These are phyloP conservation scores for Chaetops frenatus DNA, from an alignment of 2,113 vertebrate species.

Conservation along the genomic window DNA sequence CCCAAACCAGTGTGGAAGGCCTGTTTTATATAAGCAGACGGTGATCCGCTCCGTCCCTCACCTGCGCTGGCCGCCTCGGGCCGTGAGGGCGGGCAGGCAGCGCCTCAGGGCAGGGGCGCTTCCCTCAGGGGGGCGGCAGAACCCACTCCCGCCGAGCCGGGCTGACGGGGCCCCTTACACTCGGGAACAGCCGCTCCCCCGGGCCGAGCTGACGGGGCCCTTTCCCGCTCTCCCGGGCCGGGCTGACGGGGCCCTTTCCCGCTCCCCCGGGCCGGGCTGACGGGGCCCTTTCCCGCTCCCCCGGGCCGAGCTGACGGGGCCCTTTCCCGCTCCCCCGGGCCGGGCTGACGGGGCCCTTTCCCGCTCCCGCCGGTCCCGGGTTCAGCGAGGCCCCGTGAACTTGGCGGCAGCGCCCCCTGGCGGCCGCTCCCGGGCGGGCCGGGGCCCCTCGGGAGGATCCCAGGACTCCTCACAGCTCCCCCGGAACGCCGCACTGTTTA, in stretches of 20 bases:
- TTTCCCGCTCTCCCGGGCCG: neutral
- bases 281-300: neutral
- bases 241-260: neutral
- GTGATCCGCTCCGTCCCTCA: neutral
- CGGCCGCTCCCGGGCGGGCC: neutral
- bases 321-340: too few relatives aligned
- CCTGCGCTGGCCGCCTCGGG: neutral
- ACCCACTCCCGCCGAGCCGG: neutral
- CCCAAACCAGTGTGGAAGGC: fast-evolving
- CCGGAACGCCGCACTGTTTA: neutral
- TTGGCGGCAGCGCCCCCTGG: neutral
- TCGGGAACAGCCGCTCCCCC: too few relatives aligned
- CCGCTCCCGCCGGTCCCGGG: too few relatives aligned
- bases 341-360: neutral
- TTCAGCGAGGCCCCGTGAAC: neutral
- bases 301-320: neutral
- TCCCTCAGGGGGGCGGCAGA: neutral
- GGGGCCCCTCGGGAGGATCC: neutral
- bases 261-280: neutral
- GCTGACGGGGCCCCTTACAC: too few relatives aligned
- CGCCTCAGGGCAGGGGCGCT: neutral
- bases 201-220: neutral
- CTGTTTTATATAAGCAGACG: fast-evolving
- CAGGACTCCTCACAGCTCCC: neutral
- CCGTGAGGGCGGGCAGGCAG: neutral